A percentile compares a stretch with the other conserved stretches of the same genome.
Conservation (phyloP, 2,888 invertebrate genomes). For the Cosmia trapezina region DNA sequence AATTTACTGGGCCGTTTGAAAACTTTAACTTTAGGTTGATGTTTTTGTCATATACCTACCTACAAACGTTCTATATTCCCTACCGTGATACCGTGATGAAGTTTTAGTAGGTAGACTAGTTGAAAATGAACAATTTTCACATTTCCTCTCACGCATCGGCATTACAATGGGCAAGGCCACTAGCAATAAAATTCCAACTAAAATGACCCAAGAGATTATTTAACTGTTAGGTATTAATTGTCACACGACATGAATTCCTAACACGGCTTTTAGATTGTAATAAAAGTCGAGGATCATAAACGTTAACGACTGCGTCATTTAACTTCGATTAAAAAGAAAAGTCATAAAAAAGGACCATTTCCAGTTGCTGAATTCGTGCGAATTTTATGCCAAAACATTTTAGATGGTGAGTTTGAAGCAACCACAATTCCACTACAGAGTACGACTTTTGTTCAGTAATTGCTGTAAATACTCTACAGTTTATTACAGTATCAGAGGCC, state of each 20-base stretch:
- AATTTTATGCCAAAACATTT: conserved; percentile 61
- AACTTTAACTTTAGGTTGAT: not conserved
- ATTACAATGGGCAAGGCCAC: not conserved
- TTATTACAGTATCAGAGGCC: conserved; percentile 28
- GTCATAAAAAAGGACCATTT: conserved; percentile 62
- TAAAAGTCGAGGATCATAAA: conserved; percentile 65
- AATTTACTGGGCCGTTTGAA: conserved; percentile 1
- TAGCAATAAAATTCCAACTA: conserved; percentile 36
- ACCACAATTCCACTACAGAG: conserved; percentile 38
- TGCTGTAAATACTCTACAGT: conserved; percentile 24
- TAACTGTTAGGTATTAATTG: conserved; percentile 51
- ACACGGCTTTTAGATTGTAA: conserved; percentile 62
- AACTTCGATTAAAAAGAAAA: conserved; percentile 70
- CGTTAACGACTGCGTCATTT: conserved; percentile 67
- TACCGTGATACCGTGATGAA: not conserved
- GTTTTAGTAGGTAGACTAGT: not conserved
- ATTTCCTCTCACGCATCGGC: not conserved
- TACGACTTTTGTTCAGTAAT: conserved; percentile 44
- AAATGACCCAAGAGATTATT: conserved; percentile 39
- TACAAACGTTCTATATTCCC: not conserved
- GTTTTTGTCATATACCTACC: not conserved
- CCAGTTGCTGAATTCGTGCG: conserved; percentile 59
- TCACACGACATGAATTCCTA: conserved; percentile 63
- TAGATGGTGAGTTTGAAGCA: conserved; percentile 41
- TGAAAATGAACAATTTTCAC: no score